These are phyloP conservation scores for Rhinopomastus cyanomelas DNA, from an alignment of 2,113 vertebrate genomes.

Conservation along the genomic window DNA sequence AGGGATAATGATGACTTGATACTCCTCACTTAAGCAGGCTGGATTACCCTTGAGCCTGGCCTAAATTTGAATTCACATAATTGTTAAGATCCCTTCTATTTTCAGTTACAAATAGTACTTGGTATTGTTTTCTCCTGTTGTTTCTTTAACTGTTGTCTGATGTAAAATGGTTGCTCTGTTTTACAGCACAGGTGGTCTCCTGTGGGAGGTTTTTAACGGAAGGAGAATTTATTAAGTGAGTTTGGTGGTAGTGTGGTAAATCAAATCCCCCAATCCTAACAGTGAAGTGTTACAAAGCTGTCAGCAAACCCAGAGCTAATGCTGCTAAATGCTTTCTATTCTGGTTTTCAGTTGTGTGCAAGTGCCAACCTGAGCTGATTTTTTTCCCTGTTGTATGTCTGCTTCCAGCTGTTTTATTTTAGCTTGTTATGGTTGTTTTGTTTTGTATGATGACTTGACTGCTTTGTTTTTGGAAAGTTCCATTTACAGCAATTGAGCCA, in stretches of 20 bases:
- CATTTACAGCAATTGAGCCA: not conserved
- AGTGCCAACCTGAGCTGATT: not conserved
- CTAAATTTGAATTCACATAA: not conserved
- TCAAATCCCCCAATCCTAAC: not conserved
- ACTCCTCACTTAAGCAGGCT: not conserved
- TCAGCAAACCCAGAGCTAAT: not conserved
- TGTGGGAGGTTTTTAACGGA: not conserved
- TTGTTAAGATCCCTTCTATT: not conserved
- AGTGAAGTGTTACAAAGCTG: not conserved
- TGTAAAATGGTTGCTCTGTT: not conserved
- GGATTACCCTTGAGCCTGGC: not conserved
- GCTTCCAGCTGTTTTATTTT: constrained; percentile 45
- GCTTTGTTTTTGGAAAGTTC: constrained; percentile 29
- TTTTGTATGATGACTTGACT: constrained; percentile 17
- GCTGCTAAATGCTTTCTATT: not conserved
- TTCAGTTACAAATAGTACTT: not conserved
- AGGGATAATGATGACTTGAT: not conserved
- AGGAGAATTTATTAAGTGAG: not conserved
- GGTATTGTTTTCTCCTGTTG: not conserved
- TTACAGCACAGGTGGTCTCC: not conserved
- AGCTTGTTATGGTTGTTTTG: constrained; percentile 25
- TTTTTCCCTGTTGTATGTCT: not conserved
- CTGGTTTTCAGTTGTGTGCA: not conserved
- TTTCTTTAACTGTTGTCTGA: not conserved
- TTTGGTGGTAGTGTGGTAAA: not conserved